These are phyloP conservation scores for Sinocyclocheilus maitianheensis DNA, from an alignment of 2,113 vertebrate genomes.

Conservation along the genomic window DNA sequence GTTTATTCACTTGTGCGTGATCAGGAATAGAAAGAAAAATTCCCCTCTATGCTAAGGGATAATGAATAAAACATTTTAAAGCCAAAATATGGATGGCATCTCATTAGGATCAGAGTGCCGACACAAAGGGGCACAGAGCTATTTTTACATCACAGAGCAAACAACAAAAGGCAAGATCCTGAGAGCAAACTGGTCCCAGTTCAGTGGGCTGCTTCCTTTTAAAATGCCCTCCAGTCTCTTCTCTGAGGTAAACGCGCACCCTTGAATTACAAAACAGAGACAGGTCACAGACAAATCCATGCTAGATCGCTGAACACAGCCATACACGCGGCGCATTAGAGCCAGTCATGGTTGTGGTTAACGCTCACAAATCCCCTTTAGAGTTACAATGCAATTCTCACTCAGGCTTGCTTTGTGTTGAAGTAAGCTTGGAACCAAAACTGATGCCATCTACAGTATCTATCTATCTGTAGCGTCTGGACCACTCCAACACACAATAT, in stretches of 20 bases:
- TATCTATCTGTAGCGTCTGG: too few species aligned
- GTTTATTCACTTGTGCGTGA: conserved; percentile 27
- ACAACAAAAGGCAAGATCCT: conserved; percentile 48
- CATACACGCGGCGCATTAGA: neutral
- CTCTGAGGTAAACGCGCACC: conserved; percentile 38
- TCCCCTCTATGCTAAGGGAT: conserved; percentile 32
- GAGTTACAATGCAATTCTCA: neutral
- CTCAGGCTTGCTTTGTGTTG: neutral
- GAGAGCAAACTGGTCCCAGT: conserved; percentile 49
- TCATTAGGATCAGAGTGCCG: conserved; percentile 51
- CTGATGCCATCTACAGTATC: neutral
- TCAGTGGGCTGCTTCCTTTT: conserved; percentile 46
- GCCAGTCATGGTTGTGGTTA: neutral
- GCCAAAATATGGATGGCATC: conserved; percentile 42
- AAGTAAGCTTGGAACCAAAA: neutral
- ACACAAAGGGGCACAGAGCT: conserved; percentile 49
- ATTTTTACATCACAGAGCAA: conserved; percentile 55
- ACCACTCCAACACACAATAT: too few species aligned
- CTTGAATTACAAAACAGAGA: conserved; percentile 26
- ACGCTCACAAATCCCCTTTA: neutral
- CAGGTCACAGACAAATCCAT: conserved; percentile 27
- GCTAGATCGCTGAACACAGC: neutral
- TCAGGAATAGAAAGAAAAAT: conserved; percentile 41
- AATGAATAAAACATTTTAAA: conserved; percentile 57
- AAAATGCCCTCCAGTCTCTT: conserved; percentile 10